Evolutionary conservation across 2,797 vertebrate species (phyloP).

Genomic region (Alca torda): DNA sequence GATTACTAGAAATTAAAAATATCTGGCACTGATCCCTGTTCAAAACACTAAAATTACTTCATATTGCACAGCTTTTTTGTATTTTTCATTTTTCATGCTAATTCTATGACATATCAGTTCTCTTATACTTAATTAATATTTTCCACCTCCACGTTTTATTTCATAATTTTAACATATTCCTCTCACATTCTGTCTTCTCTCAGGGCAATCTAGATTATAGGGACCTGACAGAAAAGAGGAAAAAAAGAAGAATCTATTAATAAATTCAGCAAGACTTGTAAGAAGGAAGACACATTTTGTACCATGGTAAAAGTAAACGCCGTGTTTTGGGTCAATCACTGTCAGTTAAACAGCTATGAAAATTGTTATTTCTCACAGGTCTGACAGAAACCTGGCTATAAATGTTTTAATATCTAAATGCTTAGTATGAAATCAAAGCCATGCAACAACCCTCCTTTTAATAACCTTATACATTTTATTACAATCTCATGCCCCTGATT

Average conservation of each 20-base stretch:
- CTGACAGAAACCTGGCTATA: background rate
- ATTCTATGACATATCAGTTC: background rate
- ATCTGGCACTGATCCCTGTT: background rate
- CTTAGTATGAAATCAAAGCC: background rate
- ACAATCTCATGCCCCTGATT: background rate
- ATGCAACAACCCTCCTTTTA: background rate
- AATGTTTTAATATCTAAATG: background rate
- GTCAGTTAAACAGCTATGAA: background rate
- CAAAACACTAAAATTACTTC: background rate
- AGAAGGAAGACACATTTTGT: background rate
- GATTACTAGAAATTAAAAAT: background rate
- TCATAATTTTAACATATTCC: background rate
- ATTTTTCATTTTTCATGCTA: background rate
- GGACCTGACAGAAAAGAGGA: background rate
- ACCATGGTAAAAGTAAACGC: background rate
- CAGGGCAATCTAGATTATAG: background rate
- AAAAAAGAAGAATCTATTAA: background rate
- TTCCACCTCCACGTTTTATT: background rate
- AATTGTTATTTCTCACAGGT: background rate
- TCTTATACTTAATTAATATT: slow-evolving; percentile 21
- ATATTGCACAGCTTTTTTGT: background rate
- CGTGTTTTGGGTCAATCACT: background rate
- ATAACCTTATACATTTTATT: background rate
- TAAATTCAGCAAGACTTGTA: background rate
- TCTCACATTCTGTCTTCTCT: background rate